These are phyloP conservation scores for Apomyelois bistriatella DNA, from an alignment of 2,888 invertebrate genomes.

Conservation along the genomic window DNA sequence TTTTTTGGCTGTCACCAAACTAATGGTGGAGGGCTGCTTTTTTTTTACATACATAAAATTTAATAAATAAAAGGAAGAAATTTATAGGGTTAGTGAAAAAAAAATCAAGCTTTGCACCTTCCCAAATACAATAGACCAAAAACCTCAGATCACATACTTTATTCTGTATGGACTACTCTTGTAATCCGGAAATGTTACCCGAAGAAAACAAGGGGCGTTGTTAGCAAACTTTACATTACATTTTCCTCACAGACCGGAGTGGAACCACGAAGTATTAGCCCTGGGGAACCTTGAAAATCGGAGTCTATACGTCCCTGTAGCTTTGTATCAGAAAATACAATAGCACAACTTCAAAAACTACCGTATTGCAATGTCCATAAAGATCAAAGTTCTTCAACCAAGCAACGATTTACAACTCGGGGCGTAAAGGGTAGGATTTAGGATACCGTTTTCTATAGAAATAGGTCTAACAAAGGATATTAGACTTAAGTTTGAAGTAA, in stretches of 20 bases:
- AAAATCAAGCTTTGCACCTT: too few relatives aligned
- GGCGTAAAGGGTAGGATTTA: constrained; percentile 19
- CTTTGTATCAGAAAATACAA: background rate
- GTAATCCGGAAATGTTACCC: background rate
- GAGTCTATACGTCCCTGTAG: constrained; percentile 33
- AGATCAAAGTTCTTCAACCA: constrained; percentile 2
- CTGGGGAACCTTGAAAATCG: constrained; percentile 28
- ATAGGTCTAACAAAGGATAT: background rate
- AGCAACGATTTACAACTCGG: constrained; percentile 1
- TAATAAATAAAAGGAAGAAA: too few relatives aligned
- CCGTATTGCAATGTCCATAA: background rate
- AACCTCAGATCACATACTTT: too few relatives aligned
- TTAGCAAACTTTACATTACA: constrained; percentile 5
- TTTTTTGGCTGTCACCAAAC: too few relatives aligned
- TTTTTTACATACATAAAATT: too few relatives aligned
- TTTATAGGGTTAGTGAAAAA: too few relatives aligned
- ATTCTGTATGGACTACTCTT: background rate
- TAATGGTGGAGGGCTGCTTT: too few relatives aligned
- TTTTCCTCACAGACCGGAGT: background rate
- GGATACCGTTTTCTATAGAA: constrained; percentile 10
- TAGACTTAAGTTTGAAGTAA: background rate
- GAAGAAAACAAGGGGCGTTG: constrained; percentile 1
- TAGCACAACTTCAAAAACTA: background rate
- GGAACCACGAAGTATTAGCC: constrained; percentile 21
- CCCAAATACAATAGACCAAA: too few relatives aligned